Evolutionary conservation across 2,797 vertebrate species (phyloP), one percentile per base, ranked within the genome.

Genomic region (Coregonus sp.): DNA sequence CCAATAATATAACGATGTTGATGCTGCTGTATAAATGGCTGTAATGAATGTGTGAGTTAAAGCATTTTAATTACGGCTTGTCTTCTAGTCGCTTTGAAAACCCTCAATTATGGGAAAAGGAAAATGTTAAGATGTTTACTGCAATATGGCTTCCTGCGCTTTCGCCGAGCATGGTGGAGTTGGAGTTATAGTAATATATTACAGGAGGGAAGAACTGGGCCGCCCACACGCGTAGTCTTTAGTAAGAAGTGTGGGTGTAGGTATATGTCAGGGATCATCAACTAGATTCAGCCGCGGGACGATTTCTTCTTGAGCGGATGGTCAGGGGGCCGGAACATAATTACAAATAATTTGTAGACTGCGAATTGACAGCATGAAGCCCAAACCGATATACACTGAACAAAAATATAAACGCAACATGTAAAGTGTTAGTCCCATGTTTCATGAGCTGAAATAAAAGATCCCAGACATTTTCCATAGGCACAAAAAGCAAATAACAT

Each of bases 51-150:
- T 86, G 80, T 76, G 87, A 90, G 88, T 90, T 87, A 84, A 84
- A 91, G 85, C 68, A n/a, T 68, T 87, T 88, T 93, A 93, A 93
- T 94, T 89, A 90, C 84, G 89, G 91, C 80, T 90, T 90, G 91
- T 91, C 88, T 72, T 71, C 59, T 70, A 40, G 54, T 86, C 81
- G 59, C 72, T 77, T 88, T 81, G 84, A 79, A 89, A 90, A 82
- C 82, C 82, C 78, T 84, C 85, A 92, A 92, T 92, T 91, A 92
- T 75, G 37, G 79, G 56, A 76, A 0, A 79, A 75, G 67, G 81
- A 87, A 91, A 93, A 91, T 33, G 25, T 88, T 37, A 86, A 87
- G 82, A 87, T 85, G 80, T 91, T 92, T 86, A 78, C 75, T 72
- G 74, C 76, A 83, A 87, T 87, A 75, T 37, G 3, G 74, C 70